Base-by-base conservation (phyloP, 2,113 vertebrate species). In the Colinus virginianus region DNA sequence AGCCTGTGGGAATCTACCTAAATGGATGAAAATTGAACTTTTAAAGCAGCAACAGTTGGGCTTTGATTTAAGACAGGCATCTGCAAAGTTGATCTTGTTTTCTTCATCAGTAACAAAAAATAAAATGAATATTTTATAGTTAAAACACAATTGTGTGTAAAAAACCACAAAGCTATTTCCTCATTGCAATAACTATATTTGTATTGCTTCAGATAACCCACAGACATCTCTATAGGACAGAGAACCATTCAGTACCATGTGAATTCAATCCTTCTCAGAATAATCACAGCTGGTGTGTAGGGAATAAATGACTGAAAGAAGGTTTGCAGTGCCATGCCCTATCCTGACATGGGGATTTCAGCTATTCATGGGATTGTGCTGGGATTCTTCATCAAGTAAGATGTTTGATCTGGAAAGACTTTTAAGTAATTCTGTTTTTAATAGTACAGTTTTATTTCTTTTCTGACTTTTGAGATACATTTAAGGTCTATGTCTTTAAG, bases 221-320 rank as follows among this genome's bases (percentile, higher is more conserved):
- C 81, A 91, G 82, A 74, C 82, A 40, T 64, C 78, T 94, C 89
- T 74, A 53, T 51, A 90, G 67, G 78, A 95, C 87, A 96, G 94
- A 92, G 81, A 56, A 62, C 82, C 87, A 92, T 94, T 94, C 82
- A 95, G 61, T 80, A 78, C 78, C 84, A 80, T 87, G 71, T 94
- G 91, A 96, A 95, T 91, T 83, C 82, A 90, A 34, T 94, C 64
- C 55, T 90, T 87, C 79, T 68, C 64, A 78, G 78, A 94, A 94
- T 78, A 88, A 85, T 78, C 89, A 89, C 92, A 95, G 90, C 75
- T 95, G 84, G 58, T 5, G 23, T 30, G 43, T 55, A 83, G 82
- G 76, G 42, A 93, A 91, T 92, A 96, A 92, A 92, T 80, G 78
- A 74, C 63, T 66, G 74, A 93, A 87, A 28, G 87, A 83, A 79